Percentiles rank a stretch among this genome's conserved stretches.
Conservation (phyloP, 2,113 vertebrate genomes). For the Ranitomeya imitator region DNA sequence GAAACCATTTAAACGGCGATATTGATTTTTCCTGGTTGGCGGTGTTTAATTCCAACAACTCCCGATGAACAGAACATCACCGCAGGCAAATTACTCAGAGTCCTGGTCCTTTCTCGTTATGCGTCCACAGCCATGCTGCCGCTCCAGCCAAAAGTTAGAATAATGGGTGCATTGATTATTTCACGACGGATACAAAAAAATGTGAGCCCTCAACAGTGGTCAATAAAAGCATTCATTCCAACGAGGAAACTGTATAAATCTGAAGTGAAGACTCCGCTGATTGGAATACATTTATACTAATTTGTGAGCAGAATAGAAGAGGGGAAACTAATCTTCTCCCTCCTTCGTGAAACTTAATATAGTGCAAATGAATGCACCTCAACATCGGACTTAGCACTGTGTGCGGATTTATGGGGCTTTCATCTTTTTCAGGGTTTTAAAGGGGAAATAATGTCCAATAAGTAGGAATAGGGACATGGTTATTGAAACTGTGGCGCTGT, state of each 20-base stretch:
- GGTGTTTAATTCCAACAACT: constrained; percentile 80
- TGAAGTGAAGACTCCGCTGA: constrained; percentile 38
- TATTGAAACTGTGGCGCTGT: not conserved
- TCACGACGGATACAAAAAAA: constrained; percentile 61
- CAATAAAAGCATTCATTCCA: constrained; percentile 65
- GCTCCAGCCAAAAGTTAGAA: constrained; percentile 64
- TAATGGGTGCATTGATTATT: constrained; percentile 72
- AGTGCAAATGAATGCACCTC: constrained; percentile 21
- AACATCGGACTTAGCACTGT: constrained; percentile 30
- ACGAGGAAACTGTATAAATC: constrained; percentile 49
- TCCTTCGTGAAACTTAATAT: constrained; percentile 28
- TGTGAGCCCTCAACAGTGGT: constrained; percentile 64
- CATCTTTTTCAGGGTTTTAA: not conserved
- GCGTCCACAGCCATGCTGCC: constrained; percentile 66
- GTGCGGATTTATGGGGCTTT: not conserved
- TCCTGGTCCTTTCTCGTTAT: constrained; percentile 62
- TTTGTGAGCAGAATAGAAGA: constrained; percentile 45
- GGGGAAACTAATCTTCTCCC: constrained; percentile 48
- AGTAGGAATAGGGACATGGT: not conserved
- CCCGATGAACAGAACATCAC: constrained; percentile 70
- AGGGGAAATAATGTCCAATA: not conserved
- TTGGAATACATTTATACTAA: constrained; percentile 53
- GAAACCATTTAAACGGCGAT: constrained; percentile 77
- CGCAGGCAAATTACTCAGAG: constrained; percentile 78
- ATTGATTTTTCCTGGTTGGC: constrained; percentile 79